These are phyloP conservation scores for Hemicordylus capensis DNA, from an alignment of 2,113 vertebrate genomes.

Conservation along the genomic window DNA sequence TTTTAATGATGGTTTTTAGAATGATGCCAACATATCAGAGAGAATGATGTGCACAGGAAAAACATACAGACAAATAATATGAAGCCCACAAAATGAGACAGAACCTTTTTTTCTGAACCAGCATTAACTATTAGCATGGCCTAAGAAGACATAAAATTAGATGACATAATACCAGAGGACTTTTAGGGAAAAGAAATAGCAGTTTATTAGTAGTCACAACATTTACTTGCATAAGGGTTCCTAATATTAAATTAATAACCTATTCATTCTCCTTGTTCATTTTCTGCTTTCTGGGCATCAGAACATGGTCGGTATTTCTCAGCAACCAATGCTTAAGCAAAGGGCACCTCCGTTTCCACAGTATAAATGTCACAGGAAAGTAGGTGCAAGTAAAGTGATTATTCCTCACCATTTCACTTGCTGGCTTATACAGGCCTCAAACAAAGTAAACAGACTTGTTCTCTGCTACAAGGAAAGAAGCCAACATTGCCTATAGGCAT, in stretches of 20 bases:
- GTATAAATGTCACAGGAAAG: conserved; percentile 44
- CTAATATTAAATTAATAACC: conserved; percentile 25
- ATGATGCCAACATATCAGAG: too few relatives aligned
- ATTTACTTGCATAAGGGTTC: conserved; percentile 31
- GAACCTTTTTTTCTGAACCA: background rate
- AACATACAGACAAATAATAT: background rate
- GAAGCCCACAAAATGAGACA: background rate
- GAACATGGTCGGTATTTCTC: background rate
- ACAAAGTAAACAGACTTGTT: conserved; percentile 52
- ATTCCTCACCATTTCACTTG: conserved; percentile 56
- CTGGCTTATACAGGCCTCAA: conserved; percentile 53
- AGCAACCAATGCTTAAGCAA: conserved; percentile 24
- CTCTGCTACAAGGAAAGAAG: conserved; percentile 52
- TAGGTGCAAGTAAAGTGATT: conserved; percentile 51
- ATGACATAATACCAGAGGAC: background rate
- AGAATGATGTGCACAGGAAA: too few relatives aligned
- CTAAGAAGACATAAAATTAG: background rate
- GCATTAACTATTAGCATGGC: background rate
- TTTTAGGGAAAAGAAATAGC: background rate
- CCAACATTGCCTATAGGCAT: conserved; percentile 62
- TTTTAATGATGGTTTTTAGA: too few relatives aligned
- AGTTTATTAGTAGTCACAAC: conserved; percentile 32
- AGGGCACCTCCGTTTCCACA: conserved; percentile 27
- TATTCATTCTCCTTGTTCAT: background rate
- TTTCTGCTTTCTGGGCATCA: background rate